These are phyloP conservation scores for Brienomyrus brachyistius DNA, from an alignment of 2,113 vertebrate species.

Conservation along the genomic window DNA sequence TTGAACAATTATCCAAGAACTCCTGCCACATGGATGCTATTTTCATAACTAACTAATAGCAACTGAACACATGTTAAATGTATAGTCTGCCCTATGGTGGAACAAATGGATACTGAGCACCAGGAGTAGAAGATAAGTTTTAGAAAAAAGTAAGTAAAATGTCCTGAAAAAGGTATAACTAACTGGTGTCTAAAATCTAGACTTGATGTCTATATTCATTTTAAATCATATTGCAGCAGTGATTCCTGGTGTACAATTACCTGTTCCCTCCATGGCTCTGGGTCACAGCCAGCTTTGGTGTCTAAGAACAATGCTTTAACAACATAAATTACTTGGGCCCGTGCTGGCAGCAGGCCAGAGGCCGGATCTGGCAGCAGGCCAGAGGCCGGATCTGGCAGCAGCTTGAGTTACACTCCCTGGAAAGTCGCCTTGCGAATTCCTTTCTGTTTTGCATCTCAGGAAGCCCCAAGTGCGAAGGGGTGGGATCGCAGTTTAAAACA, in stretches of 20 bases:
- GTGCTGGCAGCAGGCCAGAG: not conserved
- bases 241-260: slow-evolving; percentile 47
- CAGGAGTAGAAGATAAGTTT: not conserved
- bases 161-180: not conserved
- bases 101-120: not conserved
- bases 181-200: not conserved
- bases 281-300: slow-evolving; percentile 34
- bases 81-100: not conserved
- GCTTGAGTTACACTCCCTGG: slow-evolving; percentile 32
- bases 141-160: not conserved
- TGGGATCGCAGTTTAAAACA: slow-evolving; percentile 11
- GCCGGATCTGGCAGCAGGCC: slow-evolving; percentile 9
- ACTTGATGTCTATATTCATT: not conserved
- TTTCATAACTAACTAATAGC: not conserved
- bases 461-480: not conserved
- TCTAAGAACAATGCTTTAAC: slow-evolving; percentile 38
- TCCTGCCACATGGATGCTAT: not conserved
- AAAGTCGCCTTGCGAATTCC: slow-evolving; percentile 14
- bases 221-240: not conserved
- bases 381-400: slow-evolving; percentile 2
- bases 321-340: slow-evolving; percentile 15
- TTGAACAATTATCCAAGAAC: slow-evolving; percentile 13
- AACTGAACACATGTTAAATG: not conserved
- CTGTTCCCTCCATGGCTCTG: slow-evolving; percentile 24
- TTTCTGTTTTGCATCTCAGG: slow-evolving; percentile 26